Evolutionary conservation across 2,797 vertebrate genomes (phyloP).

Genomic region (Caiman crocodilus): DNA sequence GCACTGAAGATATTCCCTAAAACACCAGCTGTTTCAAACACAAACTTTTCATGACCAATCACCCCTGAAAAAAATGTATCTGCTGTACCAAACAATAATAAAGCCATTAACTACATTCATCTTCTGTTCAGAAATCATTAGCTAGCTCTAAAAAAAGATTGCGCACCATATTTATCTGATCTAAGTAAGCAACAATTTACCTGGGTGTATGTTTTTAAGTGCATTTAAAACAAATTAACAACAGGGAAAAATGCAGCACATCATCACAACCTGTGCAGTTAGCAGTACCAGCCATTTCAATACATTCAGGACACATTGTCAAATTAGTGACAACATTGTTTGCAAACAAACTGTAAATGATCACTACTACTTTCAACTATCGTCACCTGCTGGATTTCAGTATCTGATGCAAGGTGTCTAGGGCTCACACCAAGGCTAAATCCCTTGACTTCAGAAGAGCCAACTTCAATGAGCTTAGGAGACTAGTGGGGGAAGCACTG

Average conservation of each 20-base stretch:
- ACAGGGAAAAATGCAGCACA: neutral
- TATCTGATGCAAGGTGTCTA: too few relatives aligned
- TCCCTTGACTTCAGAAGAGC: too few relatives aligned
- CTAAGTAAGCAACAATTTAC: slow-evolving; percentile 81
- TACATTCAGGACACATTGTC: neutral
- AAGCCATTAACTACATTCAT: slow-evolving; percentile 80
- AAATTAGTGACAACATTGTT: neutral
- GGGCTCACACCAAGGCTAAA: too few relatives aligned
- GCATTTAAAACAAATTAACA: neutral
- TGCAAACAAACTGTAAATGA: too few relatives aligned
- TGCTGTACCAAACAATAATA: slow-evolving; percentile 82
- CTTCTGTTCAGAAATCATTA: slow-evolving; percentile 86
- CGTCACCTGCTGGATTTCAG: too few relatives aligned
- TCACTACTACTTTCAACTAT: too few relatives aligned
- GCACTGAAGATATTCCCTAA: slow-evolving; percentile 22
- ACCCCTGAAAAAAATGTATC: slow-evolving; percentile 85
- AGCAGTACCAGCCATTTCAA: neutral
- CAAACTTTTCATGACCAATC: slow-evolving; percentile 83
- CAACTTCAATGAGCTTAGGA: too few relatives aligned
- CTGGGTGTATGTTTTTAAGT: neutral
- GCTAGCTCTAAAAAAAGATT: slow-evolving; percentile 83
- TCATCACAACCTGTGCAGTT: fast-evolving
- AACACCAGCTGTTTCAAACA: slow-evolving; percentile 84
- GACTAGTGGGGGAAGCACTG: too few relatives aligned
- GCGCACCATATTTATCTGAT: slow-evolving; percentile 89